Evolutionary conservation across 2,888 invertebrate species (phyloP), one percentile per base, ranked within the genome.

Genomic region (Drosophila fungiperda): DNA sequence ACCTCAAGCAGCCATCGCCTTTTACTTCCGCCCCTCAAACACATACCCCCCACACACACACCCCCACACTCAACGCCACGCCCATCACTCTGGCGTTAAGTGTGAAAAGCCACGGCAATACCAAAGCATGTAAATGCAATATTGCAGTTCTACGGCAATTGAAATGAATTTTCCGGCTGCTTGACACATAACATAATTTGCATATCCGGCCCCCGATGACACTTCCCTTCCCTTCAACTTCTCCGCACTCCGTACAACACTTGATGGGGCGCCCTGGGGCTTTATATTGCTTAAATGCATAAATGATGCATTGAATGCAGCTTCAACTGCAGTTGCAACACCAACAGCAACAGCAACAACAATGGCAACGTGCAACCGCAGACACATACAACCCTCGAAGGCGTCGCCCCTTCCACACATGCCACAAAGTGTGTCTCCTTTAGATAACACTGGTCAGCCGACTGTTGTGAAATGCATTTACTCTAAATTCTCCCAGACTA

Each of bases 121-220:
- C 62, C 11, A 45, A 32, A 57, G 48, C 29, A 53, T 50, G 73
- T 82, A 73, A 87, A 61, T 81, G 78, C 80, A 80, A 80, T 89
- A 89, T 87, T 86, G 86, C 83, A 89, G 83, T 87, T 85, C 82
- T 79, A 82, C 76, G 87, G 91, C 92, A 92, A 92, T 92, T 92
- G 92, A 92, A 92, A 91, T 90, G 89, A 83, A 92, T 92, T 92
- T 91, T 92, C 92, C 92, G 92, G 91, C 89, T 89, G 90, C 92
- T 92, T 92, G 92, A 91, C 92, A 92, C 91, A 90, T 89, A 91
- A 92, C 92, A 91, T 92, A 92, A 92, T 92, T 92, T 92, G 91
- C 91, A 91, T 90, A 79, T 92, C 92, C 92, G 86, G 68, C 80
- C 71, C 64, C 73, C 53, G 74, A 40, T 69, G 49, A 54, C 35